A percentile compares a stretch with the other conserved stretches of the same genome.
Conservation (phyloP, 2,113 vertebrate species). For the Oncorhynchus clarkii region DNA sequence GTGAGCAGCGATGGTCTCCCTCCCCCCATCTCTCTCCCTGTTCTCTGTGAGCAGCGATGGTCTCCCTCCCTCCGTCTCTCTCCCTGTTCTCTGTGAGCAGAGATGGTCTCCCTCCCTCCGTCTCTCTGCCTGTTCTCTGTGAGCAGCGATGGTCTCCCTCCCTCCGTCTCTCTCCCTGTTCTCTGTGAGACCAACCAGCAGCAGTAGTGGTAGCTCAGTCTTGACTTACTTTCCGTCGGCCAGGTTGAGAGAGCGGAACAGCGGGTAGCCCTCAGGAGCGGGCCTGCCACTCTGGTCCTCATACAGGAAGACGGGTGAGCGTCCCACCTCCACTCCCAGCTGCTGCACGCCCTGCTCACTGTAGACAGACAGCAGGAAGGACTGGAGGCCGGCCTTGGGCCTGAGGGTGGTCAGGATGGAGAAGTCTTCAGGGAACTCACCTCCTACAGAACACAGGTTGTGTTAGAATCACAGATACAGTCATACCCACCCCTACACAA, state of each 20-base stretch:
- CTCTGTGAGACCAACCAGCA: not conserved
- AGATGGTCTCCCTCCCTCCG: not conserved
- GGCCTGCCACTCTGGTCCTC: slow-evolving; percentile 94
- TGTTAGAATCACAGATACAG: not conserved
- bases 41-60: not conserved
- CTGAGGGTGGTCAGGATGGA: slow-evolving; percentile 94
- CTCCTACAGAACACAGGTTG: slow-evolving; percentile 68
- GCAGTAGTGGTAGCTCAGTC: not conserved
- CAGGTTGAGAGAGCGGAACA: slow-evolving; percentile 89
- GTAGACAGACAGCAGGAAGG: slow-evolving; percentile 95
- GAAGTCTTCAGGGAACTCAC: slow-evolving; percentile 93
- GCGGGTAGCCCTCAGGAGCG: slow-evolving; percentile 90
- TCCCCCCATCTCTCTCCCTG: not conserved
- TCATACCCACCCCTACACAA: no score
- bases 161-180: not conserved
- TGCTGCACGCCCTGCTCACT: slow-evolving; percentile 91
- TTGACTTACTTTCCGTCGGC: slow-evolving; percentile 92
- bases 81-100: not conserved
- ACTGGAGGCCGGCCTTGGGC: slow-evolving; percentile 89
- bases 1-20: not conserved
- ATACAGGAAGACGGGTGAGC: slow-evolving; percentile 92
- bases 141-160: not conserved
- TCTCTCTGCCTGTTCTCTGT: not conserved
- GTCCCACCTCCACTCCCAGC: slow-evolving; percentile 91
- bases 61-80: not conserved